Evolutionary conservation across 2,113 vertebrate species (phyloP).

Genomic region (Megatriorchis doriae): DNA sequence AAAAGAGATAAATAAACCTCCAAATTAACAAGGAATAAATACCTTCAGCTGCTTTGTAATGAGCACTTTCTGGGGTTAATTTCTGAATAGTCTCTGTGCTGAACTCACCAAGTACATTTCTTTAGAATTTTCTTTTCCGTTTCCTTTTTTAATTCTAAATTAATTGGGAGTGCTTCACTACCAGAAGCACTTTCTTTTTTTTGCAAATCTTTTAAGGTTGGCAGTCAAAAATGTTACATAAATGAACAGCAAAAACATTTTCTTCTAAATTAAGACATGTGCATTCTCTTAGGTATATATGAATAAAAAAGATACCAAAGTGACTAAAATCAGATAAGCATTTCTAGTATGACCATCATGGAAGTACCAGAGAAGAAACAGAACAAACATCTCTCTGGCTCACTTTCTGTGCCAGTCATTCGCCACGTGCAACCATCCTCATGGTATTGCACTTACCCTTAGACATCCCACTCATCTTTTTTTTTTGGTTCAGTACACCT

Average conservation of each 20-base stretch:
- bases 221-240: background rate
- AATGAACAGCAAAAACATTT: background rate
- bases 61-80: background rate
- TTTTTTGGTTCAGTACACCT: background rate
- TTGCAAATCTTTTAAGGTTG: background rate
- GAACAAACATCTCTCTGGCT: background rate
- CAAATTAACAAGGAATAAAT: background rate
- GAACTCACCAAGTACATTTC: background rate
- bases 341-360: background rate
- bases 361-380: background rate
- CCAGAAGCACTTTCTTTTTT: background rate
- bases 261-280: background rate
- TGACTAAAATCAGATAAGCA: background rate
- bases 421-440: background rate
- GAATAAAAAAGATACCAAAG: background rate
- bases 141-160: background rate
- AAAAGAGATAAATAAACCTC: background rate
- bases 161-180: background rate
- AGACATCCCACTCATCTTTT: background rate
- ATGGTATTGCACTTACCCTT: background rate
- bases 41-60: background rate
- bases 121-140: background rate
- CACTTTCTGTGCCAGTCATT: background rate
- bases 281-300: background rate
- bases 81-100: background rate